phyloP scores from a whole-genome alignment of 2,888 invertebrate species.

The Megamerina dolium region DNA sequence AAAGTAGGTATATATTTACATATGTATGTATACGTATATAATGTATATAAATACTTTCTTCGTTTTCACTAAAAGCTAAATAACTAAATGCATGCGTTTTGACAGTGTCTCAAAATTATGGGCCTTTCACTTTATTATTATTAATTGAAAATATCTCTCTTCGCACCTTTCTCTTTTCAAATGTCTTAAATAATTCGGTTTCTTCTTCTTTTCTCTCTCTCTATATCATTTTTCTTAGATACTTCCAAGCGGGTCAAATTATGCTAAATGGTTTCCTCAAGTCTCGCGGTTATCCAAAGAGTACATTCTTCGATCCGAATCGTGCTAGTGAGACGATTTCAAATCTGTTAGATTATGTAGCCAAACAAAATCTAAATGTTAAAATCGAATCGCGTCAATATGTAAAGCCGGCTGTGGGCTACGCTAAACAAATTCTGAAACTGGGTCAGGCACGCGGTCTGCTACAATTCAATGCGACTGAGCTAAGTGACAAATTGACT shows the following conservation, averaged over 20 bases:
- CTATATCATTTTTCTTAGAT: conserved; percentile 50
- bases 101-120: too few species aligned
- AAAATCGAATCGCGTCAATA: conserved; percentile 68
- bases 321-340: conserved; percentile 67
- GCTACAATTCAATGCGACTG: conserved; percentile 62
- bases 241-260: conserved; percentile 62
- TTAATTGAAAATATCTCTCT: too few species aligned
- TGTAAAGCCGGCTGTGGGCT: conserved; percentile 68
- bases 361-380: conserved; percentile 64
- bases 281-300: conserved; percentile 68
- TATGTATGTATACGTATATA: too few species aligned
- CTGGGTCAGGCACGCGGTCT: conserved; percentile 65
- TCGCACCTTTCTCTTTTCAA: conserved; percentile 11
- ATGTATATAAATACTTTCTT: conserved; percentile 10
- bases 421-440: conserved; percentile 64
- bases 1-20: too few species aligned
- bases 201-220: conserved; percentile 7
- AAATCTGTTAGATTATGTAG: conserved; percentile 61
- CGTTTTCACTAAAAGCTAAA: too few species aligned
- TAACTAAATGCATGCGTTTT: too few species aligned
- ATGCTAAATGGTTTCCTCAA: conserved; percentile 71
- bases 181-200: not conserved
- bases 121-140: conserved; percentile 30
- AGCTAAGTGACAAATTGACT: conserved; percentile 68
- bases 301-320: conserved; percentile 61